Conservation (phyloP, 2,888 invertebrate genomes). For the Pseudococcus longispinus region DNA sequence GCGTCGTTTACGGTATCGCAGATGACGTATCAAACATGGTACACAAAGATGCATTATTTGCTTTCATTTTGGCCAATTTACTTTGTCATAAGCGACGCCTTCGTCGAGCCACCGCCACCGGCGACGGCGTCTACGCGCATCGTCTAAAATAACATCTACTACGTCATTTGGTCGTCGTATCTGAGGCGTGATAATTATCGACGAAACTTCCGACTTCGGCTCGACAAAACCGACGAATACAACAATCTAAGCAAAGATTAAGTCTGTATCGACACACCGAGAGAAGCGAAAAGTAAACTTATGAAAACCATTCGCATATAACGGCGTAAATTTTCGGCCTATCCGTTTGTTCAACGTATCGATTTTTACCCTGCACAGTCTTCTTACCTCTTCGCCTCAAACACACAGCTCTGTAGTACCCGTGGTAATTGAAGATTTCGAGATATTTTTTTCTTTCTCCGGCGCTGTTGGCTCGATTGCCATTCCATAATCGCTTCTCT, state of each 20-base stretch:
- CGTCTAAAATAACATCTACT: not conserved
- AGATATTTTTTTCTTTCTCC: not conserved
- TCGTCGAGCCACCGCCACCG: not conserved
- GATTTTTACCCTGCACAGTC: slow-evolving; percentile 17
- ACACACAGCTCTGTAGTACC: not conserved
- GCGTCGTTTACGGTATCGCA: no score
- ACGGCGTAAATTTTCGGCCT: slow-evolving; percentile 30
- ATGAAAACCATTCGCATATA: slow-evolving; percentile 41
- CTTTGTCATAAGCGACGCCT: not conserved
- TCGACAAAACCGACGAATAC: not conserved
- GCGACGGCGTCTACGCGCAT: not conserved
- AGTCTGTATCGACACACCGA: not conserved
- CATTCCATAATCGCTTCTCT: not conserved
- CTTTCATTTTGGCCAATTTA: not conserved
- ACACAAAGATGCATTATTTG: not conserved
- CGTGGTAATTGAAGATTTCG: not conserved
- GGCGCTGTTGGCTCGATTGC: not conserved
- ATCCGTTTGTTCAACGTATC: slow-evolving; percentile 36
- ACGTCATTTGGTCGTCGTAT: not conserved
- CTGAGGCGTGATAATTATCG: not conserved
- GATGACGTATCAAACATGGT: not conserved
- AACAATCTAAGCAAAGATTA: not conserved
- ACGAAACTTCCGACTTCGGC: not conserved
- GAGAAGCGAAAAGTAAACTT: not conserved
- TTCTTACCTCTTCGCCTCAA: not conserved